Percentiles rank a stretch among this genome's conserved stretches.
These are phyloP conservation scores for Eulemur rufifrons DNA, from an alignment of 2,113 vertebrate genomes.

Conservation along the genomic window DNA sequence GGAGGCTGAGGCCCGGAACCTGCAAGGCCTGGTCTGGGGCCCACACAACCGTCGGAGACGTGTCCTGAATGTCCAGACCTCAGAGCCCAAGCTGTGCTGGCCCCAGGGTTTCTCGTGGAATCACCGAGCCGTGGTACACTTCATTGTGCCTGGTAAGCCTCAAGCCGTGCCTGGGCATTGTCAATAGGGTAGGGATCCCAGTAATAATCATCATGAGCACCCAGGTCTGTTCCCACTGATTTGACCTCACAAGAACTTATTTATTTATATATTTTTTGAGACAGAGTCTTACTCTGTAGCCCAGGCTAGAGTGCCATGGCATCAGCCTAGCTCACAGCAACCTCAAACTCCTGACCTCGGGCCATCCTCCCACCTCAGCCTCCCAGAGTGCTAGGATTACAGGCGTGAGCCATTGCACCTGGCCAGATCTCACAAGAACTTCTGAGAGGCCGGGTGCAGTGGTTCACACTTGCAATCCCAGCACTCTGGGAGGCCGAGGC, in stretches of 20 bases:
- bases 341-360: no score
- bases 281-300: no score
- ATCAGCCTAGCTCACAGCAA: no score
- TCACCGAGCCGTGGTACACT: slow-evolving; percentile 89
- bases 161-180: fast-evolving
- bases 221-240: not conserved
- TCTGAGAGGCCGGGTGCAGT: no score
- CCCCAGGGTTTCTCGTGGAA: slow-evolving; percentile 92
- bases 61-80: not conserved
- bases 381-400: no score
- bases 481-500: no score
- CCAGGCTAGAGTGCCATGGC: no score
- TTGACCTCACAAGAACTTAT: not conserved
- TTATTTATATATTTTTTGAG: no score
- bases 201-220: not conserved
- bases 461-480: no score
- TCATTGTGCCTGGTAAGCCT: slow-evolving; percentile 92
- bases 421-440: no score
- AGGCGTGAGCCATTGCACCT: no score
- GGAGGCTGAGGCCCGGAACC: slow-evolving; percentile 77
- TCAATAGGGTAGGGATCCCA: not conserved
- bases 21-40: slow-evolving; percentile 78
- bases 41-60: not conserved
- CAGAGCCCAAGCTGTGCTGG: slow-evolving; percentile 88
- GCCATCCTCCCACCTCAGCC: no score